phyloP scores from a whole-genome alignment of 2,888 invertebrate genomes.

The Synanthedon andrenaeformis region DNA sequence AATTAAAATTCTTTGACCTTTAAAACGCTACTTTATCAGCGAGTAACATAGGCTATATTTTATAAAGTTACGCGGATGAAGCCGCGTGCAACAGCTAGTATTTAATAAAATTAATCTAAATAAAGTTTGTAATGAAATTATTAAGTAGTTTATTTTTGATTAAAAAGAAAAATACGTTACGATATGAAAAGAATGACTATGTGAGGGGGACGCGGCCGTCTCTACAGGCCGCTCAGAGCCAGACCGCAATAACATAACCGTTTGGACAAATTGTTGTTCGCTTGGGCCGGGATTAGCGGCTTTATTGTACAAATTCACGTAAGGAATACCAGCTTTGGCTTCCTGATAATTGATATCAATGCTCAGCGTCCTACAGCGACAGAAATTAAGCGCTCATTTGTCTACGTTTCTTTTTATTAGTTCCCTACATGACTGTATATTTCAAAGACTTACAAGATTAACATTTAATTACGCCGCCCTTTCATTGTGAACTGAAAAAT shows the following conservation, averaged over 20 bases:
- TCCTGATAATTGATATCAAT: constrained; percentile 66
- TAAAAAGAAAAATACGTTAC: no score
- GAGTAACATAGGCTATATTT: no score
- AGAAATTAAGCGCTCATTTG: constrained; percentile 45
- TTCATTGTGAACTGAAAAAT: no score
- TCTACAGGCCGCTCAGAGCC: constrained; percentile 32
- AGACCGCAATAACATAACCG: constrained; percentile 67
- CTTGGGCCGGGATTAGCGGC: constrained; percentile 44
- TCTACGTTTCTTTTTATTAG: constrained; percentile 40
- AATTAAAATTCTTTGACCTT: neutral
- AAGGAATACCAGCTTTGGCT: constrained; percentile 38
- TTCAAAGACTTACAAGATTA: constrained; percentile 1
- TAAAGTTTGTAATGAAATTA: no score
- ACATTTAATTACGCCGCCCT: neutral
- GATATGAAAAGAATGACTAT: no score
- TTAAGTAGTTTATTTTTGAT: no score
- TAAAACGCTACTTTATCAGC: no score
- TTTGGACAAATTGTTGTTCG: constrained; percentile 65
- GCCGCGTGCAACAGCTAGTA: neutral
- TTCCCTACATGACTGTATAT: constrained; percentile 29
- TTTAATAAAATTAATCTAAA: no score
- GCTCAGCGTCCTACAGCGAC: constrained; percentile 39
- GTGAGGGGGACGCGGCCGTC: no score
- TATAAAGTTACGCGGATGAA: no score
- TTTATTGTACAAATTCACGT: constrained; percentile 20